Base-by-base conservation (phyloP, 2,888 invertebrate species). In the Piscicola geometra region DNA sequence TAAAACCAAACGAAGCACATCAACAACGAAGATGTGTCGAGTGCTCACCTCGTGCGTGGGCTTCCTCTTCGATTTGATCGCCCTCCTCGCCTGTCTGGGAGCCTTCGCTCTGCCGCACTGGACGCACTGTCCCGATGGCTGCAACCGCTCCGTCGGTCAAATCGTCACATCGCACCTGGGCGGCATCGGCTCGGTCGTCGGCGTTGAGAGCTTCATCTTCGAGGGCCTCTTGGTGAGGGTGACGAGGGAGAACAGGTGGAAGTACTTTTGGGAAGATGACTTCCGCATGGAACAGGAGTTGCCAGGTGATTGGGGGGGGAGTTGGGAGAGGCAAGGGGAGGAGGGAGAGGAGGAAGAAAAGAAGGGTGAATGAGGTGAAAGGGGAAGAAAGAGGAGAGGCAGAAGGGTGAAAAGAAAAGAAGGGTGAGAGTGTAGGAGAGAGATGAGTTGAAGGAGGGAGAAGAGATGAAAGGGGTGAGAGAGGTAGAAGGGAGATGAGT, bases 261-360 rank as follows among this genome's bases (percentile, higher is more conserved):
- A 56, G 28, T 75, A 41, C 25, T 75, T 75, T 70, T 75, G 75
- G 75, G 32, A 75, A 18, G 56, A 75, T 56, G 71, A 75, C 32
- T 75, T 75, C 60, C 52, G 52, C 9, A 75, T 75, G 75, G 75
- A 75, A 28, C 50, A 69, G 47, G 60, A 75, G 33, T 47, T 75
- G 21, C 71, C 75, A 50, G 75, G 75, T 75, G 30, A 47, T 30
- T 75, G 66, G 66, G 12, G 0, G 41, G 12, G 21, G 12, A 41
- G 0, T 41, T 15, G 12, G 30, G 18, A 70, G 21, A 36, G 21
- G n/a, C 30, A 18, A 2, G 36, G 25, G 15, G 35, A 69, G 32
- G 28, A n/a, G 21, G 25, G 32, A 21, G n/a, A 15, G 36, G 35
- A 0, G 18, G 9, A 1, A 56, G 56, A 56, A 56, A 28, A 3